Evolutionary conservation across 2,797 vertebrate genomes (phyloP).

Genomic region (Sebastes matsubarae): DNA sequence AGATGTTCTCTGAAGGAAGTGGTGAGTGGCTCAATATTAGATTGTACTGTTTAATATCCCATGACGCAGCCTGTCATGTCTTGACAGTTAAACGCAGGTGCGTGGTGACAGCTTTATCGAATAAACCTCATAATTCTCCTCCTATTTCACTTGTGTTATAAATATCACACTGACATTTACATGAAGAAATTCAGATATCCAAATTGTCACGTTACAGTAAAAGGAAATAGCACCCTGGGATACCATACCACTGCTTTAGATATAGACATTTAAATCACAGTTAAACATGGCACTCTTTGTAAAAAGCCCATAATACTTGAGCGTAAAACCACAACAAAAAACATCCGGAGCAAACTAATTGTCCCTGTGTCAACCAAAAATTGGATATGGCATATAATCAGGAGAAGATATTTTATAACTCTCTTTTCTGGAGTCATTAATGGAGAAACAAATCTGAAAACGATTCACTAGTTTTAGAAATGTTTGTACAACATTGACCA

Average conservation of each 20-base stretch:
- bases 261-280: neutral
- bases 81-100: constrained; percentile 26
- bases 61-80: neutral
- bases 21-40: neutral
- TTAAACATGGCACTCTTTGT: neutral
- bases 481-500: neutral
- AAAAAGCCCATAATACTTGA: too few species aligned
- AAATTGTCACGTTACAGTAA: neutral
- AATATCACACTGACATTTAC: neutral
- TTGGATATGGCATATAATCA: neutral
- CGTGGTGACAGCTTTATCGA: neutral
- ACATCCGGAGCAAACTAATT: too few species aligned
- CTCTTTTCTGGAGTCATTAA: neutral
- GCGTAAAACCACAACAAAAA: too few species aligned
- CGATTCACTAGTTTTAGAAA: neutral
- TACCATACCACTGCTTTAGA: neutral
- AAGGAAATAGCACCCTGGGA: neutral
- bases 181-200: neutral
- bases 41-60: constrained; percentile 23
- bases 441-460: neutral
- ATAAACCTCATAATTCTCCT: neutral
- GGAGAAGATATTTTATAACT: neutral
- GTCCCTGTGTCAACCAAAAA: neutral
- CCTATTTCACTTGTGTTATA: neutral
- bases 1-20: neutral